Evolutionary conservation across 2,113 vertebrate species (phyloP), one percentile per base, ranked within the genome.

Genomic region (Corapipo altera): DNA sequence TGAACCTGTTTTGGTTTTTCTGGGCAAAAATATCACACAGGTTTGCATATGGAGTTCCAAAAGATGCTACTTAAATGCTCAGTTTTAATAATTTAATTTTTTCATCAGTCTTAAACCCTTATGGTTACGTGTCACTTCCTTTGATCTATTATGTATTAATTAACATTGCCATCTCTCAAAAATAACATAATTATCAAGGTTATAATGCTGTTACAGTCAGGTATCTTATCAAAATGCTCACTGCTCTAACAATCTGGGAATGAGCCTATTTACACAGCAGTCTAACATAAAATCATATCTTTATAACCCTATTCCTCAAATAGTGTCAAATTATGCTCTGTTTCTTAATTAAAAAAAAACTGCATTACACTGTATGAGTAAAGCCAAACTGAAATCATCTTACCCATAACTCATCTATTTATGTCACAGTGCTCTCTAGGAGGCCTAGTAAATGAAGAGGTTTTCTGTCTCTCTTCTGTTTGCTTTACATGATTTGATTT

Each of bases 301-400:
- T 94, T 85, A 54, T 83, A 94, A 95, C 91, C 58, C 52, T 78
- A 26, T 96, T 96, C 41, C 58, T 77, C 43, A 94, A 66, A 81
- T 37, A 67, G 11, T 51, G 24, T 78, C 48, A 91, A 51, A 57
- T 74, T 88, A 86, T 80, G 61, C 19, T 92, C 58, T 88, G 28
- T 74, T 88, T 94, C 83, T 91, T 94, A 94, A 95, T 96, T 92
- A 95, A 80, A 71, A 70, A 32, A 88, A 93, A 84, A 91, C 32
- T 66, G 14, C 55, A 74, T 92, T 93, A 78, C 43, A 51, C 57
- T 35, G 12, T 64, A 41, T 70, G 39, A 88, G 30, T n/a, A 91
- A 95, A 89, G 83, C 21, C 73, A 77, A 89, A 66, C 51, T 32
- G 27, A 85, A 91, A 93, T 90, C 55, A 89, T 18, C 55, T 85